Conservation (phyloP, 2,888 invertebrate species). For the Nemapogon koenigi region DNA sequence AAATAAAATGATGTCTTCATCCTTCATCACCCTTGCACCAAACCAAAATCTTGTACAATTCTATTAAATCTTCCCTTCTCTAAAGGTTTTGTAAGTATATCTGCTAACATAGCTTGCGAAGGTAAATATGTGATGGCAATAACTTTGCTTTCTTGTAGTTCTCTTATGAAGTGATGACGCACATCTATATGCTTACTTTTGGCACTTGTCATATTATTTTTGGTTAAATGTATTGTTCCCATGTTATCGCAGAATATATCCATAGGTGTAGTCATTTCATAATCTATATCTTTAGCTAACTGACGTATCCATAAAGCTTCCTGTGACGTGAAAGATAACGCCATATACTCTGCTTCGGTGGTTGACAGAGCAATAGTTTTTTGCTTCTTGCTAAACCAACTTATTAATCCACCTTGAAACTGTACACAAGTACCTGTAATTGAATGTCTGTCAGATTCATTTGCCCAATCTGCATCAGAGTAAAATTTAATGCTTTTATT, state of each 20-base stretch:
- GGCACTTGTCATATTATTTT: not conserved
- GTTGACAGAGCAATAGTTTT: slow-evolving; percentile 2
- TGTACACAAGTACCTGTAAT: not conserved
- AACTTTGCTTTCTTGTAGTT: too few relatives aligned
- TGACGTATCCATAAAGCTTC: slow-evolving; percentile 1
- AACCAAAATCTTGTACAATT: too few relatives aligned
- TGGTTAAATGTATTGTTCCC: not conserved
- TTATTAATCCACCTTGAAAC: not conserved
- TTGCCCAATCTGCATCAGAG: slow-evolving; percentile 2
- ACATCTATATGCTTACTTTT: not conserved
- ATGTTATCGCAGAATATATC: not conserved
- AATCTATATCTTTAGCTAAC: not conserved
- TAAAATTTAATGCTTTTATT: not conserved
- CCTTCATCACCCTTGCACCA: too few relatives aligned
- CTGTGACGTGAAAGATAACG: not conserved
- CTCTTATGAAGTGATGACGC: slow-evolving; percentile 2
- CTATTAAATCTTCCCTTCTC: too few relatives aligned
- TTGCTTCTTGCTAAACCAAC: slow-evolving; percentile 2
- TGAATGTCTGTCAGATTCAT: not conserved
- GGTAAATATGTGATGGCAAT: too few relatives aligned
- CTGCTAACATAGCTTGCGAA: too few relatives aligned
- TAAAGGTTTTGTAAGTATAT: too few relatives aligned
- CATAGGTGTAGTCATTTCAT: not conserved
- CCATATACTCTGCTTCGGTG: slow-evolving; percentile 3
- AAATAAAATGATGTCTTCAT: too few relatives aligned